Percentiles rank a stretch among this genome's conserved stretches.
phyloP scores from a whole-genome alignment of 2,797 vertebrate genomes.

The Avahi laniger region DNA sequence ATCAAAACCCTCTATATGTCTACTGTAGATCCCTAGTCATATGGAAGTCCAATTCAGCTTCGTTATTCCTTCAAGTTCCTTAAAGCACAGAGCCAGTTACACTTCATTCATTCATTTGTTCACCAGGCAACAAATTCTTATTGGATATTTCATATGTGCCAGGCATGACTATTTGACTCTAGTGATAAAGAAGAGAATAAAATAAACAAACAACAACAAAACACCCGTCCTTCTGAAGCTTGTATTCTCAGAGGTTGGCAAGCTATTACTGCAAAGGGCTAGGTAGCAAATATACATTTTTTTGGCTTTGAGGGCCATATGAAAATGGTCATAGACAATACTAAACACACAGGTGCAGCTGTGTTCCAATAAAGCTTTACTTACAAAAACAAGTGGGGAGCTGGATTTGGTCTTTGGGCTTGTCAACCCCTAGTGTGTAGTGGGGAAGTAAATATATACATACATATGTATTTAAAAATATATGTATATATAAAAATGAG shows the following conservation, averaged over 20 bases:
- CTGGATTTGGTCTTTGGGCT: not conserved
- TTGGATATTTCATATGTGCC: not conserved
- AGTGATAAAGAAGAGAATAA: not conserved
- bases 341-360: not conserved
- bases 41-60: not conserved
- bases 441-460: not conserved
- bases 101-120: not conserved
- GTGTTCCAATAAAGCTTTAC: not conserved
- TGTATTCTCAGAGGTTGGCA: not conserved
- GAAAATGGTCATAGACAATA: not conserved
- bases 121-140: not conserved
- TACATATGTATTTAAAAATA: too few species aligned
- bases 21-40: not conserved
- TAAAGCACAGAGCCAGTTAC: not conserved
- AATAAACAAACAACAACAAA: not conserved
- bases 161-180: not conserved
- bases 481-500: too few species aligned
- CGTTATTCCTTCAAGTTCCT: not conserved
- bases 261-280: not conserved
- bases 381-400: not conserved
- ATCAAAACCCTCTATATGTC: not conserved
- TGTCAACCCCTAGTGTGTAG: not conserved
- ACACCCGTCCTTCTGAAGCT: not conserved
- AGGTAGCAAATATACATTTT: not conserved
- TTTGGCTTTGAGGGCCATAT: not conserved